Base-by-base conservation (phyloP, 2,113 vertebrate genomes). In the Paedocypris sp. region DNA sequence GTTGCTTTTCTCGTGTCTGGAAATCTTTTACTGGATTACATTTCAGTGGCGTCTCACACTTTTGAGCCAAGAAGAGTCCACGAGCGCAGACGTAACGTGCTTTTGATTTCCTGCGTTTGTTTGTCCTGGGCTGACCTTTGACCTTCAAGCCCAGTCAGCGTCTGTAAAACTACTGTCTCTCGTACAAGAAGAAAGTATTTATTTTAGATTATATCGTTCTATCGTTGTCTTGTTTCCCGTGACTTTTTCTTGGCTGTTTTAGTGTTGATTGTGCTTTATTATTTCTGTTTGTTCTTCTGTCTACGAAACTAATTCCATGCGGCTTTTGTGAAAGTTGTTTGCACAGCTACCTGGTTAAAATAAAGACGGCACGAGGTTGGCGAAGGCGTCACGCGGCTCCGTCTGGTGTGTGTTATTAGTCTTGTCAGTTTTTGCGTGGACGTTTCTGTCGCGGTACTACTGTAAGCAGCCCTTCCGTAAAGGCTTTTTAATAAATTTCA, bases 131-230 rank as follows among this genome's bases (percentile, higher is more conserved):
- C 47, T 62, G 47, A 51, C 23, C 48, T 43, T 43, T 42, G 20
- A 32, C 47, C 18, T 38, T 49, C 11, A 13, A 29, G 42, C 26
- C 7, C 26, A 8, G 43, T 18, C 32, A 38, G 45, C 58, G 19
- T 54, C 59, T 35, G 22, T 57, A 66, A 29, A 74, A 77, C 83
- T 84, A 78, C 77, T 79, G 77, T 81, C 60, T 71, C 75, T 62
- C 81, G 62, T 77, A 58, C 71, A 71, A 82, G 77, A 77, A 75
- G 59, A 79, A 79, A 35, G 74, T 70, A 87, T 85, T 87, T 85
- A 85, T 86, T 87, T 84, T 76, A 48, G 60, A 53, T 61, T 57
- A 25, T 63, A 45, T 43, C 51, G 29, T 60, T 32, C 16, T 46
- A 19, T 25, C 36, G 59, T 35, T 41, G 19, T 63, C 19, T 39